Conservation (phyloP, 2,113 vertebrate genomes). For the Dipodomys stephensi region DNA sequence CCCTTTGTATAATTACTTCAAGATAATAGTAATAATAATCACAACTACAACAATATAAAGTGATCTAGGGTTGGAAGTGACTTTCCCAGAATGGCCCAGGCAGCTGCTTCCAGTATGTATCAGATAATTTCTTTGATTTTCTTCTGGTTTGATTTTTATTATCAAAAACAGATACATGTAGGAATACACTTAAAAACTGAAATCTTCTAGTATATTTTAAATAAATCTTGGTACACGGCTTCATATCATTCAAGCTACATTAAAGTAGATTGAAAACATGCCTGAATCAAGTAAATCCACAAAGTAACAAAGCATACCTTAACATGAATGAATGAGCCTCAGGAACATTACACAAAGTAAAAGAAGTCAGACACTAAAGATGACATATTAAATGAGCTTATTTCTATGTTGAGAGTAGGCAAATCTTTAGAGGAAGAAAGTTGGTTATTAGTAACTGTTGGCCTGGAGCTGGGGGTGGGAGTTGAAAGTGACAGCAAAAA, state of each 20-base stretch:
- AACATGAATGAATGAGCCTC: too few species aligned
- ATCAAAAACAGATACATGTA: background rate
- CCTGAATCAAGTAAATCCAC: background rate
- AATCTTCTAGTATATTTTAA: background rate
- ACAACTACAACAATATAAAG: background rate
- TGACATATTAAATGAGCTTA: accelerated
- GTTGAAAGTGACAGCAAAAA: constrained; percentile 8
- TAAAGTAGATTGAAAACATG: background rate
- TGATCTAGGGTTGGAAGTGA: background rate
- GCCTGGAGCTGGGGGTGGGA: background rate
- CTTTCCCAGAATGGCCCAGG: background rate
- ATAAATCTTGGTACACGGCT: background rate
- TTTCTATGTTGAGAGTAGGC: background rate
- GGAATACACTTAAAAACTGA: background rate
- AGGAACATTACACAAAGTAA: background rate
- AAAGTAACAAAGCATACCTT: background rate
- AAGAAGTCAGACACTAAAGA: background rate
- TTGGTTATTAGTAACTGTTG: background rate
- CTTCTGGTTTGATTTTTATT: background rate
- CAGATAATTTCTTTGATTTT: background rate
- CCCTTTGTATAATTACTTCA: too few species aligned
- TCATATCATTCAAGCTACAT: background rate
- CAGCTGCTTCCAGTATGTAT: background rate
- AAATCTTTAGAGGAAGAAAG: background rate
- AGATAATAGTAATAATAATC: too few species aligned